Evolutionary conservation across 2,888 invertebrate species (phyloP).

Genomic region (Eupithecia abbreviata): DNA sequence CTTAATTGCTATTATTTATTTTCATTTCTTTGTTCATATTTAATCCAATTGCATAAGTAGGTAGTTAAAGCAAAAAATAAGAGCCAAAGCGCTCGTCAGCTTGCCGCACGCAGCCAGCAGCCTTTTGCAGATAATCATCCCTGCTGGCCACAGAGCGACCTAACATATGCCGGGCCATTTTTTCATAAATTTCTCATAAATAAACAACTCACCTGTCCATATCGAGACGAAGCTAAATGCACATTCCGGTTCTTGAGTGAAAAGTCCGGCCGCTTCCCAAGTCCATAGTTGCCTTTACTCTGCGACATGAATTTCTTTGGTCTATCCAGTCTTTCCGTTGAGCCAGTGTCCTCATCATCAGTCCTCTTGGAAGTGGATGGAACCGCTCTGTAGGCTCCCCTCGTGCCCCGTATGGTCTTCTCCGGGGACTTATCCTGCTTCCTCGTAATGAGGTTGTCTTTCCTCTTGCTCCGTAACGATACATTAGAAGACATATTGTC

Average conservation of each 20-base stretch:
- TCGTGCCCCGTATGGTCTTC: constrained; percentile 78
- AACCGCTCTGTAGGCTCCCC: constrained; percentile 74
- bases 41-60: no score
- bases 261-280: constrained; percentile 79
- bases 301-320: constrained; percentile 80
- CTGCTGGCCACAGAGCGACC: background rate
- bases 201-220: constrained; percentile 77
- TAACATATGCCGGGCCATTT: background rate
- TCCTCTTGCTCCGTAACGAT: constrained; percentile 74
- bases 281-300: constrained; percentile 74
- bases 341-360: constrained; percentile 74
- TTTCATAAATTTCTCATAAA: no score
- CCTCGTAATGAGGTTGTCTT: constrained; percentile 79
- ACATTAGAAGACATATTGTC: constrained; percentile 80
- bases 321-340: constrained; percentile 78
- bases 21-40: no score
- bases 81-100: background rate
- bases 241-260: constrained; percentile 79
- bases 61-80: background rate
- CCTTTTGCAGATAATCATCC: background rate
- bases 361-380: constrained; percentile 75
- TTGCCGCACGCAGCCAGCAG: background rate
- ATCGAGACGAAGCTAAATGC: constrained; percentile 78
- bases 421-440: constrained; percentile 82
- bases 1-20: no score